phyloP scores from a whole-genome alignment of 2,797 vertebrate genomes.

The Vireo griseus region DNA sequence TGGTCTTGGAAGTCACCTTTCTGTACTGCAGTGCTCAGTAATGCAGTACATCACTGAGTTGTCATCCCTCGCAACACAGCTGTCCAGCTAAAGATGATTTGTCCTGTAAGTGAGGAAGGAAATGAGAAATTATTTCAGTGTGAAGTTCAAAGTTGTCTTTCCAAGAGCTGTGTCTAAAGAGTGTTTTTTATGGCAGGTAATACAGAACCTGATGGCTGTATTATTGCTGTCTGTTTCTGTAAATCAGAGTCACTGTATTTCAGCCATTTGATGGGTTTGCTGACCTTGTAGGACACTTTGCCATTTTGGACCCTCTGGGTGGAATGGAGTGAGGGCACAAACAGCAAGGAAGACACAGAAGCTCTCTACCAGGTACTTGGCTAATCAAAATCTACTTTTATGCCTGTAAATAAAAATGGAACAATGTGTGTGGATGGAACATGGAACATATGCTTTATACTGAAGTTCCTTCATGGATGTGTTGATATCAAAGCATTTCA shows the following conservation, averaged over 20 bases:
- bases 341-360: slow-evolving; percentile 80
- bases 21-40: background rate
- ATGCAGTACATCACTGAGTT: background rate
- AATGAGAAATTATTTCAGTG: background rate
- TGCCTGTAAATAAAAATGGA: background rate
- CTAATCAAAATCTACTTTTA: background rate
- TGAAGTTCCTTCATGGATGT: background rate
- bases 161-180: background rate
- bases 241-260: background rate
- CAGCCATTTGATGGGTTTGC: background rate
- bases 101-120: background rate
- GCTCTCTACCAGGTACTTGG: slow-evolving; percentile 84
- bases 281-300: slow-evolving; percentile 78
- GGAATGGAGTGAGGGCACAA: slow-evolving; percentile 82
- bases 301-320: slow-evolving; percentile 86
- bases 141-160: background rate
- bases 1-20: background rate
- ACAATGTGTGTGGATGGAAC: background rate
- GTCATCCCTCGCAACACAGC: background rate
- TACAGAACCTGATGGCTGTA: background rate
- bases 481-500: background rate
- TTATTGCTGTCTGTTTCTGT: background rate
- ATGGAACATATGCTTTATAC: background rate
- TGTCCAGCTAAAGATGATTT: background rate
- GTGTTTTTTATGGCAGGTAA: background rate